Conservation (phyloP, 2,797 vertebrate genomes). For the Sebastes itinus region DNA sequence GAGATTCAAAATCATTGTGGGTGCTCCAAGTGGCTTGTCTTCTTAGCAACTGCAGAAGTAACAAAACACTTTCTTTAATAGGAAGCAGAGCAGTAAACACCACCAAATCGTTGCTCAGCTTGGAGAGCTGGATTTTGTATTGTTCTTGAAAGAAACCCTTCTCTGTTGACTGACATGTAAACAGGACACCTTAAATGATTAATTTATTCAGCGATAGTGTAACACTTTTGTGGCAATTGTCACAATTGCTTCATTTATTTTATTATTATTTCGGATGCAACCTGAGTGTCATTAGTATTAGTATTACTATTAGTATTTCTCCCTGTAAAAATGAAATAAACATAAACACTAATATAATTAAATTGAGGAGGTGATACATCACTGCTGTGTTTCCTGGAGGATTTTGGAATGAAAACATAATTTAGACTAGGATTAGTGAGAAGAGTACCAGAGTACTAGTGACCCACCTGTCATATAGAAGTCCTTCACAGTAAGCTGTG, state of each 20-base stretch:
- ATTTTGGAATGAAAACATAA: background rate
- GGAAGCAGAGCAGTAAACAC: background rate
- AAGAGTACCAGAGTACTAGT: background rate
- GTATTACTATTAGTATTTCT: background rate
- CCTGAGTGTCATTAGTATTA: background rate
- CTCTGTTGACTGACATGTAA: background rate
- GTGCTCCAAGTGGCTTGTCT: background rate
- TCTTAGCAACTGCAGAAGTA: background rate
- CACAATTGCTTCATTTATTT: background rate
- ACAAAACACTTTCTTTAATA: background rate
- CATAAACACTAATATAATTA: background rate
- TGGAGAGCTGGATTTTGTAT: background rate
- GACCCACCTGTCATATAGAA: conserved; percentile 93
- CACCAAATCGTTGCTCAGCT: background rate
- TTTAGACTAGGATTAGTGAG: background rate
- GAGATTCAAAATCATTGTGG: background rate
- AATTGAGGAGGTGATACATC: background rate
- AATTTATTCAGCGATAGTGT: background rate
- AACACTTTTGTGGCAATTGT: background rate
- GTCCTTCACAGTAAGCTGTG: conserved; percentile 90
- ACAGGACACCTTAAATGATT: background rate
- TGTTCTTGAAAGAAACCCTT: background rate
- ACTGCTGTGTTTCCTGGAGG: background rate
- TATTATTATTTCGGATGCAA: background rate
- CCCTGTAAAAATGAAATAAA: background rate